Evolutionary conservation across 1,140 invertebrate species (phyloP).

Genomic region (Zaprionus ghesquierei): DNA sequence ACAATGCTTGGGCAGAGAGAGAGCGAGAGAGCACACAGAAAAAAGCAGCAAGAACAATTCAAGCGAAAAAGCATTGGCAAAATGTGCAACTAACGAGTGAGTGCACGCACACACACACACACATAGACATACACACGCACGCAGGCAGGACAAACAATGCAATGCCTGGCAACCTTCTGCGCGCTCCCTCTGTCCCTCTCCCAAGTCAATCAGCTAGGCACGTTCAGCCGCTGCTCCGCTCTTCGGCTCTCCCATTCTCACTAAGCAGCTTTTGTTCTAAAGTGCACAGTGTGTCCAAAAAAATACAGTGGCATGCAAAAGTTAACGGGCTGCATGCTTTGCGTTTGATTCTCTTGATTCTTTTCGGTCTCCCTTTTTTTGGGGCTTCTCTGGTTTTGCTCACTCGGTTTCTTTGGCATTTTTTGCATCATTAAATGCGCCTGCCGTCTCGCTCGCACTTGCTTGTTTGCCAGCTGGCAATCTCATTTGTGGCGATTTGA

Average conservation of each 20-base stretch:
- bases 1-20: constrained; percentile 6
- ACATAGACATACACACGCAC: constrained; percentile 10
- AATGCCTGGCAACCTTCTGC: not conserved
- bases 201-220: not conserved
- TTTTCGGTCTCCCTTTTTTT: not conserved
- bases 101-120: constrained; percentile 18
- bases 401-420: constrained; percentile 2
- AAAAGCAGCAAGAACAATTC: constrained; percentile 48
- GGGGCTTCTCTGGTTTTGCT: constrained; percentile 23
- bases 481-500: constrained; percentile 32
- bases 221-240: not conserved
- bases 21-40: not conserved
- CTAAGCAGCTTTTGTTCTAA: constrained; percentile 27
- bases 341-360: constrained; percentile 17
- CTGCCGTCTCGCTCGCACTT: constrained; percentile 6
- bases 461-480: not conserved
- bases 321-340: constrained; percentile 30
- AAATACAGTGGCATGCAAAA: constrained; percentile 6
- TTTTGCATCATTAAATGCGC: constrained; percentile 32
- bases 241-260: not conserved
- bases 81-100: constrained; percentile 65
- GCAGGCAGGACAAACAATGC: constrained; percentile 8
- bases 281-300: constrained; percentile 14
- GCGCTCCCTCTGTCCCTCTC: not conserved
- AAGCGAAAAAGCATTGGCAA: constrained; percentile 52